Conservation (phyloP, 2,888 invertebrate species). For the Tetanocera ferruginea region DNA sequence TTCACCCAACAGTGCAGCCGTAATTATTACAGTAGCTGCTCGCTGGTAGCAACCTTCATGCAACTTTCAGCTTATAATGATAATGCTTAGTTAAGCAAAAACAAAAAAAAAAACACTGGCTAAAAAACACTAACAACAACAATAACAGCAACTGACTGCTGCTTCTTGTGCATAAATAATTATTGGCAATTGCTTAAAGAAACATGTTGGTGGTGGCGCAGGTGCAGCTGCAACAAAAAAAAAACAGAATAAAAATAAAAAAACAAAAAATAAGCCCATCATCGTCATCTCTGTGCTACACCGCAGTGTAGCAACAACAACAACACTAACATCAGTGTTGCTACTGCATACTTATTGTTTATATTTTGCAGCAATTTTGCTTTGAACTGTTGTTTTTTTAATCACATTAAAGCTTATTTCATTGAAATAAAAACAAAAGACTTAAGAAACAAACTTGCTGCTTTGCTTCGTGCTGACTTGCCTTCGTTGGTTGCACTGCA, state of each 20-base stretch:
- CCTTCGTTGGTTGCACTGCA: background rate
- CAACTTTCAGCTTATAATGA: constrained; percentile 21
- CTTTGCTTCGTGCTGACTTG: background rate
- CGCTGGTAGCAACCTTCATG: constrained; percentile 9
- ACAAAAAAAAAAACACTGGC: background rate
- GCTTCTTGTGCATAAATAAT: constrained; percentile 42
- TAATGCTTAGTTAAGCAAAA: constrained; percentile 29
- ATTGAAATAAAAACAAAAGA: constrained; percentile 43
- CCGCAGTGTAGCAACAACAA: background rate
- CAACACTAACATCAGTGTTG: constrained; percentile 13
- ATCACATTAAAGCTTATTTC: constrained; percentile 38
- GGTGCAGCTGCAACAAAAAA: constrained; percentile 36
- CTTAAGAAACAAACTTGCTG: constrained; percentile 40
- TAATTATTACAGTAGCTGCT: constrained; percentile 25
- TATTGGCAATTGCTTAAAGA: constrained; percentile 42
- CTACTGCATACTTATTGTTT: constrained; percentile 36
- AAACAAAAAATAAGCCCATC: constrained; percentile 15
- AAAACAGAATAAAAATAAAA: constrained; percentile 11
- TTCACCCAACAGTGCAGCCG: background rate
- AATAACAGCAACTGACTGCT: background rate
- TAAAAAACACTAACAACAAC: background rate
- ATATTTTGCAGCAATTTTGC: constrained; percentile 33
- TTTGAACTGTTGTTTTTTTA: constrained; percentile 33
- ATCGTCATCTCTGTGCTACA: constrained; percentile 8
- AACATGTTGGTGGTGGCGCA: constrained; percentile 29